Conservation (phyloP, 2,113 vertebrate species). For the Phasianus colchicus region DNA sequence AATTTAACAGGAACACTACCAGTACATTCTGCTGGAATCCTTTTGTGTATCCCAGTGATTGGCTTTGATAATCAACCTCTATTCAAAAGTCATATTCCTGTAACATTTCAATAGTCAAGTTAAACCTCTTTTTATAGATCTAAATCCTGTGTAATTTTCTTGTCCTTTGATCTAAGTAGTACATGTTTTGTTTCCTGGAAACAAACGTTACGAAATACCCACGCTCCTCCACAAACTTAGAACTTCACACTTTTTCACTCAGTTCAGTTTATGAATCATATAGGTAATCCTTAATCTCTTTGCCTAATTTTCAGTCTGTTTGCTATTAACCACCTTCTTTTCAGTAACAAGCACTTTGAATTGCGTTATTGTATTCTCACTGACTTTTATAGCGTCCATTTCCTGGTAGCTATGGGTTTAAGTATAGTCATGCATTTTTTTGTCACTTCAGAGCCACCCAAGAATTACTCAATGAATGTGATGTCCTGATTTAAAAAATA, state of each 20-base stretch:
- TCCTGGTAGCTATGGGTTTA: background rate
- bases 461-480: background rate
- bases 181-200: background rate
- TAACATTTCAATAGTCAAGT: background rate
- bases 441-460: background rate
- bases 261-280: background rate
- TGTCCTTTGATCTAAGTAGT: background rate
- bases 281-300: background rate
- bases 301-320: background rate
- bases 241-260: background rate
- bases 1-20: fast-evolving
- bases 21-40: background rate
- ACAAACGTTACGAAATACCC: background rate
- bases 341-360: background rate
- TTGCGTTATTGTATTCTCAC: background rate
- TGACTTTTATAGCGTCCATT: background rate
- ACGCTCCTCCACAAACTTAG: background rate
- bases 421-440: background rate
- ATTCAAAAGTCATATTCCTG: background rate
- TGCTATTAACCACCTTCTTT: background rate
- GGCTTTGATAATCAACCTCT: fast-evolving
- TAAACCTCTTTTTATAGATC: background rate
- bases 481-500: background rate
- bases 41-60: background rate
- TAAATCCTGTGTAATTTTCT: background rate